These are phyloP conservation scores for Wasmannia auropunctata DNA, from an alignment of 1,140 invertebrate species.

Conservation along the genomic window DNA sequence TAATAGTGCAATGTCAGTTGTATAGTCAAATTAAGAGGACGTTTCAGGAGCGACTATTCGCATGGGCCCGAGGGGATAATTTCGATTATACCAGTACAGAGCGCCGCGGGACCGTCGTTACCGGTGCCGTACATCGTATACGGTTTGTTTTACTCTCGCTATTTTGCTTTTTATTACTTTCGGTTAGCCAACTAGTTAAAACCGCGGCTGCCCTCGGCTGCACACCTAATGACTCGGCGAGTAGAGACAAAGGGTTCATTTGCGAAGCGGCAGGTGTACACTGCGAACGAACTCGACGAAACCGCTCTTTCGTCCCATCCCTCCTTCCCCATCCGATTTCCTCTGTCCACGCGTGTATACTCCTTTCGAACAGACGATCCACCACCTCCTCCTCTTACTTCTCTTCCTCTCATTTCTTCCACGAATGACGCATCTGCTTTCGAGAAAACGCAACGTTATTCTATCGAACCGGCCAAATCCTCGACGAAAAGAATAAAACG, in stretches of 20 bases:
- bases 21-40: constrained; percentile 29
- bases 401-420: background rate
- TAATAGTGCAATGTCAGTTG: background rate
- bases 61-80: constrained; percentile 29
- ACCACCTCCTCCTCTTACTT: constrained; percentile 1
- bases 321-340: background rate
- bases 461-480: background rate
- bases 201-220: constrained; percentile 63
- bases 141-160: constrained; percentile 66
- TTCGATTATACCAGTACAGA: constrained; percentile 50
- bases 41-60: constrained; percentile 14
- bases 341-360: background rate
- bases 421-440: constrained; percentile 64
- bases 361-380: constrained; percentile 25
- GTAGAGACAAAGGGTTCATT: constrained; percentile 77
- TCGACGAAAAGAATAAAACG: background rate
- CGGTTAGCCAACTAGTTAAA: constrained; percentile 70
- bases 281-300: constrained; percentile 59
- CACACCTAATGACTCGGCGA: constrained; percentile 76
- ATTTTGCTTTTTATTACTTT: constrained; percentile 69
- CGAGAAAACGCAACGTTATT: constrained; percentile 29
- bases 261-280: constrained; percentile 74
- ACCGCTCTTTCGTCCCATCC: constrained; percentile 28
- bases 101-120: constrained; percentile 61
- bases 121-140: constrained; percentile 17